These are phyloP conservation scores for Chloroceryle amazona DNA, from an alignment of 2,797 vertebrate species.

Conservation along the genomic window DNA sequence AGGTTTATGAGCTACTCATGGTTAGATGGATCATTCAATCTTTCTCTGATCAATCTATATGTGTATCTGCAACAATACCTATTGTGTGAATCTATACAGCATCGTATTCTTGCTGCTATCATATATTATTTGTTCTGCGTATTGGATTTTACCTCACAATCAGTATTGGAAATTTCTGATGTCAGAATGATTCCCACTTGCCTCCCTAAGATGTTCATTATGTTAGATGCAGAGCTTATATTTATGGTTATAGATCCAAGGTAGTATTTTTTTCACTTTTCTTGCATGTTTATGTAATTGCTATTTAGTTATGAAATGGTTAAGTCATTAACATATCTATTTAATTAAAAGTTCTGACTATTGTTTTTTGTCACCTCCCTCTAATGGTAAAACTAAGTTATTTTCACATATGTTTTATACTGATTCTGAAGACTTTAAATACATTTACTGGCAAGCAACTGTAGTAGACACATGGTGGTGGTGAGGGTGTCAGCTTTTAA, in stretches of 20 bases:
- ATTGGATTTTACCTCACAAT: neutral
- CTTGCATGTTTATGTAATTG: neutral
- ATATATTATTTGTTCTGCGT: neutral
- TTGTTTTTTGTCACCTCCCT: neutral
- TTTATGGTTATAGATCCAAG: neutral
- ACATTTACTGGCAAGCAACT: slow-evolving; percentile 84
- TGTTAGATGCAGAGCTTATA: neutral
- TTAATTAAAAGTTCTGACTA: slow-evolving; percentile 19
- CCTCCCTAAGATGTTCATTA: neutral
- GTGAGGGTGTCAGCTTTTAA: slow-evolving; percentile 98
- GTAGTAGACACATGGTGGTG: slow-evolving; percentile 83
- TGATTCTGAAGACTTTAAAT: slow-evolving; percentile 80
- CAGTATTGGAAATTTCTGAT: neutral
- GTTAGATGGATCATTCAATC: slow-evolving; percentile 4
- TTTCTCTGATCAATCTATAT: neutral
- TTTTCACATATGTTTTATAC: slow-evolving; percentile 75
- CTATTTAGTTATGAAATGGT: neutral
- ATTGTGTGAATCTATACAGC: slow-evolving; percentile 1
- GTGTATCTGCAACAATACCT: neutral
- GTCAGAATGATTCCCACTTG: fast-evolving
- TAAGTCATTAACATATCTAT: neutral
- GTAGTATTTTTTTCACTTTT: neutral
- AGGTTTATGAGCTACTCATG: neutral
- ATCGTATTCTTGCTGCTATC: neutral
- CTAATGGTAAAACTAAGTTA: neutral